Conservation (phyloP, 2,888 invertebrate species). For the Agriopis leucophaearia region DNA sequence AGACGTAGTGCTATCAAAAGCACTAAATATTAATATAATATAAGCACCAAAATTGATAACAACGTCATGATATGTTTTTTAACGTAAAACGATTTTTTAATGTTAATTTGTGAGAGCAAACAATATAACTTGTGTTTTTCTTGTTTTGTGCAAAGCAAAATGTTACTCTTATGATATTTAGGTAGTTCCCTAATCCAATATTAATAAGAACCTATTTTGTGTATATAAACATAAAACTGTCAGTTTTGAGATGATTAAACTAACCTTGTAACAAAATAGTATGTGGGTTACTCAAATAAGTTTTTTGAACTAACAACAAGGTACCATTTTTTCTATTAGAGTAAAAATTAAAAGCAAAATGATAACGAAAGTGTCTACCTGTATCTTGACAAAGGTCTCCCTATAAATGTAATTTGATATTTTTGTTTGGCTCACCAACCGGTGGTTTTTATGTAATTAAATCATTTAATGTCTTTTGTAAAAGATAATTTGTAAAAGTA, state of each 20-base stretch:
- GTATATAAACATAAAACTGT: too few relatives aligned
- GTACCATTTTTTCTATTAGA: background rate
- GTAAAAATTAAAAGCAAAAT: conserved; percentile 6
- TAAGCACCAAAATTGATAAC: background rate
- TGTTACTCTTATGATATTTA: too few relatives aligned
- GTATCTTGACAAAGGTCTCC: conserved; percentile 46
- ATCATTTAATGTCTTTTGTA: conserved; percentile 68
- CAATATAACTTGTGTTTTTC: too few relatives aligned
- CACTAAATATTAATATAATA: background rate
- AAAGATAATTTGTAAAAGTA: conserved; percentile 80
- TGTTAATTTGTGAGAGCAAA: background rate
- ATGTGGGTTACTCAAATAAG: background rate
- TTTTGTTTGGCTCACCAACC: conserved; percentile 65
- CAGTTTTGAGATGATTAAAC: background rate
- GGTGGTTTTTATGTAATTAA: conserved; percentile 65
- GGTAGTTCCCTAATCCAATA: too few relatives aligned
- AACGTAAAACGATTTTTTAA: too few relatives aligned
- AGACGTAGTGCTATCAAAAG: too few relatives aligned
- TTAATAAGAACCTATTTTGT: too few relatives aligned
- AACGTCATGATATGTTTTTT: background rate
- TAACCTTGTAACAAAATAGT: background rate
- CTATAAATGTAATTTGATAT: conserved; percentile 72
- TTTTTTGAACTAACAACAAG: background rate
- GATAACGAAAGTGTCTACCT: conserved; percentile 49
- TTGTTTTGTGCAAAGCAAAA: too few relatives aligned